phyloP scores from a whole-genome alignment of 2,113 vertebrate genomes.

The Rutilus rutilus region DNA sequence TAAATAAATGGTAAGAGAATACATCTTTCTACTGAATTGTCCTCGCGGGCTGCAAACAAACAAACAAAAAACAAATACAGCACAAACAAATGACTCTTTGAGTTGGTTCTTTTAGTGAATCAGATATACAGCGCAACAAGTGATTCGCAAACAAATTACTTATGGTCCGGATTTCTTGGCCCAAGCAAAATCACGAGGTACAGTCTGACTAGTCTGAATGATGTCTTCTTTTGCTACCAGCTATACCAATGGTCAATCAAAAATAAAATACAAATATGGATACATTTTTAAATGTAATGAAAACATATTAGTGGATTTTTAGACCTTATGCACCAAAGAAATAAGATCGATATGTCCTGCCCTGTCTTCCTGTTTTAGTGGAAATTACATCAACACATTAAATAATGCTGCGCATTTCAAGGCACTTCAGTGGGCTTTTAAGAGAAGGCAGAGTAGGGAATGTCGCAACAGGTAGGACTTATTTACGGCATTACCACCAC shows the following conservation, averaged over 20 bases:
- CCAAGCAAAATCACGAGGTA: not conserved
- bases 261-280: not conserved
- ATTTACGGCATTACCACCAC: too few species aligned
- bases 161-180: not conserved
- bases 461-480: too few species aligned
- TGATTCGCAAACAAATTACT: not conserved
- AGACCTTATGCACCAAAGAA: too few species aligned
- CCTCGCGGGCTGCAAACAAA: not conserved
- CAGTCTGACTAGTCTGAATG: too few species aligned
- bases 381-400: too few species aligned
- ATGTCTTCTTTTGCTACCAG: not conserved
- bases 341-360: too few species aligned
- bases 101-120: not conserved
- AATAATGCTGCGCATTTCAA: too few species aligned
- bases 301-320: not conserved
- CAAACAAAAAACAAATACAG: too few species aligned
- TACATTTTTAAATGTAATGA: not conserved
- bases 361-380: too few species aligned
- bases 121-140: too few species aligned
- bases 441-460: too few species aligned
- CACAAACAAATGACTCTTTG: conserved; percentile 17
- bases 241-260: not conserved
- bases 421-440: too few species aligned
- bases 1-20: not conserved
- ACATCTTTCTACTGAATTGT: not conserved